These are phyloP conservation scores for Mastigias papua DNA, from an alignment of 30 jellyfish, hydroid and myxozoan genomes.

Conservation along the genomic window DNA sequence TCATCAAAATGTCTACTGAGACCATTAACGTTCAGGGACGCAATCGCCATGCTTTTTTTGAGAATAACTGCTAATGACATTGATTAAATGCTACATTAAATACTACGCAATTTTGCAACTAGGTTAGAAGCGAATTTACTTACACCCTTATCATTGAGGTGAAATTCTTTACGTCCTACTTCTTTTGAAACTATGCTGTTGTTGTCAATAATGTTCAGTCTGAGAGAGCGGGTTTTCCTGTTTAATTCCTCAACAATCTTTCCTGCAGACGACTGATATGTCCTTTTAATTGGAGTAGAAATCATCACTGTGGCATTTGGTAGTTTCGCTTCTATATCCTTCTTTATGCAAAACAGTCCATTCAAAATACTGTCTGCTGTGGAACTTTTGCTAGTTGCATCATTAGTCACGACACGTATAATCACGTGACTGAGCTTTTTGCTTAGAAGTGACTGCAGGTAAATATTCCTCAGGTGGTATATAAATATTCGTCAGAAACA, in stretches of 20 bases:
- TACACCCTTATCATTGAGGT: slow-evolving; percentile 3
- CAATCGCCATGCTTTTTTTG: neutral
- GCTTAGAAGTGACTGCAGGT: neutral
- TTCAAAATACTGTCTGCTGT: neutral
- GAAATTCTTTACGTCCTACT: neutral
- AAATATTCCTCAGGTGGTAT: neutral
- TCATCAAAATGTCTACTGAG: no score
- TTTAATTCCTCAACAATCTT: neutral
- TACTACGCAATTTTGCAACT: slow-evolving; percentile 9
- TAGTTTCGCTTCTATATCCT: neutral
- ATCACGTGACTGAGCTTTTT: neutral
- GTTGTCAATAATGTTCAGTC: neutral
- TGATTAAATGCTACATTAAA: neutral
- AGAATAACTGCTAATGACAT: neutral
- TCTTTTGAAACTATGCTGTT: neutral
- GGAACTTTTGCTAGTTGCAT: neutral
- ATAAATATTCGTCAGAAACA: no score
- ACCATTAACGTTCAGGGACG: no score
- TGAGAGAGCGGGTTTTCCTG: neutral
- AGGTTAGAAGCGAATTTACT: neutral
- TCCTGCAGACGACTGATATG: neutral
- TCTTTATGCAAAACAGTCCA: neutral
- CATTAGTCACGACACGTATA: neutral
- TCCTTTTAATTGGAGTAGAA: neutral
- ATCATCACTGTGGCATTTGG: slow-evolving; percentile 1